Evolutionary conservation across 1,140 invertebrate species (phyloP), one percentile per base, ranked within the genome.

Genomic region (Brachionus manjavacas): DNA sequence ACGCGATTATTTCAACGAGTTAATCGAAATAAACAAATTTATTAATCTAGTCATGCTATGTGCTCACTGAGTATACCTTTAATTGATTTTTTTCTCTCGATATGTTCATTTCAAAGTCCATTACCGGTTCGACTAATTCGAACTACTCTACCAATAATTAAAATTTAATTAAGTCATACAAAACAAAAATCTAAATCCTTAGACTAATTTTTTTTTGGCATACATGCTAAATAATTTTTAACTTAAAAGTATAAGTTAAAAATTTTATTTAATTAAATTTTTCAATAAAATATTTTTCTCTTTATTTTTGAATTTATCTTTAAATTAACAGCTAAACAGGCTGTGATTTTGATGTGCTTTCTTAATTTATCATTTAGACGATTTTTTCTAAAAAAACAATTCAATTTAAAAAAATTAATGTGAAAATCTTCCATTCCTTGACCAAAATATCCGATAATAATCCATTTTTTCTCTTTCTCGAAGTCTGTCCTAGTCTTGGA

Each of bases 21-120:
- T 60, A 60, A 60, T 60, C 52, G 52, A 60, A 60, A 60, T 60
- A 60, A 60, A 60, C 52, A 60, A 60, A 60, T 60, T 60, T 60
- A 60, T 60, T 60, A 60, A 60, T 20, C 52, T 60, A 23, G 52
- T 60, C 52, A 60, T 60, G 52, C 52, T 23, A 60, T 60, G 52
- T 25, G 20, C 52, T 60, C 52, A 9, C n/a, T 8, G 20, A 60
- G 52, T 60, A 25, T 60, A 60, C 52, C 52, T 60, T 60, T 60
- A 60, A 60, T 60, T 60, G 52, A 60, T 60, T 60, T 60, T 60
- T 60, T 60, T 60, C 52, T 60, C 52, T 60, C 52, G 52, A 60
- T 60, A 60, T 60, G 16, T 16, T 23, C 52, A 20, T 60, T 60
- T 60, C 52, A 60, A 60, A 60, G 52, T 60, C 52, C 52, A 60